A percentile compares a stretch with the other conserved stretches of the same genome.
Evolutionary conservation across 2,797 vertebrate species (phyloP).

Genomic region (Myotis planiceps): DNA sequence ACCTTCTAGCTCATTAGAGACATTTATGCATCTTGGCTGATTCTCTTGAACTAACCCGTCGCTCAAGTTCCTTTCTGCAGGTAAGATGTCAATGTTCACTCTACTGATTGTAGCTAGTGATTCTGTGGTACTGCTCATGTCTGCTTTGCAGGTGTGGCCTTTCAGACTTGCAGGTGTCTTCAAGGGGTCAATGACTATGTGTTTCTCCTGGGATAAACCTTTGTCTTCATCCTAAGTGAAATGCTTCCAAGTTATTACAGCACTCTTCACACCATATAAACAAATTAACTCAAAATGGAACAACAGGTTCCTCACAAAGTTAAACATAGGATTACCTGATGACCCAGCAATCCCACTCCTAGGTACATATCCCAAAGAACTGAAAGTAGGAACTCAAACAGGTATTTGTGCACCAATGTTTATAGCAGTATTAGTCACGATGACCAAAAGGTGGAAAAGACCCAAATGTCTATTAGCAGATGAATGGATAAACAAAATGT

Average conservation of each 20-base stretch:
- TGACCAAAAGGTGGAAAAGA: not conserved
- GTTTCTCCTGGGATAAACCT: constrained; percentile 82
- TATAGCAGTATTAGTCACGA: constrained; percentile 31
- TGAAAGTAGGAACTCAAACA: constrained; percentile 9
- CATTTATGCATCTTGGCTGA: constrained; percentile 72
- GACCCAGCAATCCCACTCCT: not conserved
- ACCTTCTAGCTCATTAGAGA: constrained; percentile 69
- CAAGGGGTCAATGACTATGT: constrained; percentile 69
- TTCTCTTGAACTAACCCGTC: constrained; percentile 72
- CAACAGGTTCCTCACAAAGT: constrained; percentile 37
- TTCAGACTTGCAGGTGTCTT: constrained; percentile 70
- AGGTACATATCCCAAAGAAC: not conserved
- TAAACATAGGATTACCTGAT: constrained; percentile 41
- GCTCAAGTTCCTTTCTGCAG: constrained; percentile 75
- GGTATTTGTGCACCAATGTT: not conserved
- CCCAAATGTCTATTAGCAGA: not conserved
- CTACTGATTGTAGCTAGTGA: constrained; percentile 93
- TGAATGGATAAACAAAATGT: not conserved
- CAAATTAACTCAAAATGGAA: constrained; percentile 54
- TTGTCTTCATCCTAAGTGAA: constrained; percentile 88
- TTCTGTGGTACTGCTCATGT: constrained; percentile 78
- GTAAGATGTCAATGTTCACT: constrained; percentile 90
- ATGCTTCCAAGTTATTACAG: constrained; percentile 58
- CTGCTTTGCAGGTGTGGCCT: constrained; percentile 74
- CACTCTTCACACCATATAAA: not conserved